These are phyloP conservation scores for Bufotes viridis DNA, from an alignment of 2,797 vertebrate genomes.

Conservation along the genomic window DNA sequence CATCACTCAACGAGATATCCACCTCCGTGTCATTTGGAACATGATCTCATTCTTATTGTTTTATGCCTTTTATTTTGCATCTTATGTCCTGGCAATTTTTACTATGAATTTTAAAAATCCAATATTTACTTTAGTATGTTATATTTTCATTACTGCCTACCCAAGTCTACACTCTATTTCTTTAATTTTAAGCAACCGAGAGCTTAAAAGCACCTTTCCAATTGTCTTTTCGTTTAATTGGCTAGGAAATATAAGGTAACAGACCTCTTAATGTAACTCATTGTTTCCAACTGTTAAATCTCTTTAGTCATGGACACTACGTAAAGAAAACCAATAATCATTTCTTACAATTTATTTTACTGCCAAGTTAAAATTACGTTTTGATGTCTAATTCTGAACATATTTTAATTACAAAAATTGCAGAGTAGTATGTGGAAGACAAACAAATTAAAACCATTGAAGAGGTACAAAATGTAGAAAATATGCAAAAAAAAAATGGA, in stretches of 20 bases:
- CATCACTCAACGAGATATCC: neutral
- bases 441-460: too few species aligned
- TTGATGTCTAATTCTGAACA: too few species aligned
- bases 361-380: too few species aligned
- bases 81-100: neutral
- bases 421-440: too few species aligned
- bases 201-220: neutral
- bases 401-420: too few species aligned
- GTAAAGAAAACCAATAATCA: too few species aligned
- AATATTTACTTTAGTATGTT: neutral
- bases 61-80: neutral
- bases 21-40: conserved; percentile 11
- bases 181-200: neutral
- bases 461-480: too few species aligned
- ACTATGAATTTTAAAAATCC: neutral
- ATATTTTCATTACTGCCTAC: neutral
- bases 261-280: too few species aligned
- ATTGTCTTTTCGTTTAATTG: neutral
- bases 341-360: too few species aligned
- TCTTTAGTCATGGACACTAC: too few species aligned
- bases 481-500: too few species aligned
- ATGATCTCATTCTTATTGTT: conserved; percentile 19
- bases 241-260: neutral
- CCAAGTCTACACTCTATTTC: conserved; percentile 3
- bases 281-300: too few species aligned